A percentile compares a stretch with the other conserved stretches of the same genome.
phyloP scores from a whole-genome alignment of 2,888 invertebrate species.

The Drosophila vallismaia region DNA sequence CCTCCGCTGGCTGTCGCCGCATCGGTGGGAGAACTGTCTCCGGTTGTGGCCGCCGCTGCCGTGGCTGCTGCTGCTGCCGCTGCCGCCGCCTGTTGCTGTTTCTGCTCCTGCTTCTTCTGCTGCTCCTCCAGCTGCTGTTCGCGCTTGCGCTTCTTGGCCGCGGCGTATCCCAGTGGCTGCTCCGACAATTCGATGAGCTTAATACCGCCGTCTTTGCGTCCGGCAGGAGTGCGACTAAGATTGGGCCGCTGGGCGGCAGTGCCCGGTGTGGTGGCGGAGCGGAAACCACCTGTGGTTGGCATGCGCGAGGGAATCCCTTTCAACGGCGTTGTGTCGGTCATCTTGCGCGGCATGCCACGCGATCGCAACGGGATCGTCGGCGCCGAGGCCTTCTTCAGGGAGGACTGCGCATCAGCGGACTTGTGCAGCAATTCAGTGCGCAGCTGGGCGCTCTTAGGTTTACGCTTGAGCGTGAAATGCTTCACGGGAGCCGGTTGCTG shows the following conservation, averaged over 20 bases:
- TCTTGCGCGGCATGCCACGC: slow-evolving; percentile 95
- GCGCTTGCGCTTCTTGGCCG: slow-evolving; percentile 94
- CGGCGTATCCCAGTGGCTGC: slow-evolving; percentile 93
- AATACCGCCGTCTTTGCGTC: slow-evolving; percentile 94
- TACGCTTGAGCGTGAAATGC: slow-evolving; percentile 96
- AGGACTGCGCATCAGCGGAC: slow-evolving; percentile 94
- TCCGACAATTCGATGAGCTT: slow-evolving; percentile 97
- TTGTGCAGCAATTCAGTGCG: slow-evolving; percentile 95
- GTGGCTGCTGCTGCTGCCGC: slow-evolving; percentile 81
- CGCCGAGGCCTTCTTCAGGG: slow-evolving; percentile 93
- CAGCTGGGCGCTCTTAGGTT: slow-evolving; percentile 96
- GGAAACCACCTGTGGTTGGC: slow-evolving; percentile 88
- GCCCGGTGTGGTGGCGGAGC: slow-evolving; percentile 84
- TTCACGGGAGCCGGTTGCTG: slow-evolving; percentile 93
- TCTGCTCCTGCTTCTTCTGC: slow-evolving; percentile 86
- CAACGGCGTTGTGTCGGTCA: slow-evolving; percentile 97
- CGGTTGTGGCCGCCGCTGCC: slow-evolving; percentile 42
- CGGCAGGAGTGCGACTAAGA: slow-evolving; percentile 87
- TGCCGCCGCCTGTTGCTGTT: slow-evolving; percentile 81
- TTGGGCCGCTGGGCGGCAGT: slow-evolving; percentile 84
- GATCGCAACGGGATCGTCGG: slow-evolving; percentile 95
- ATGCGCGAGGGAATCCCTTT: slow-evolving; percentile 95
- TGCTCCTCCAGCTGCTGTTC: slow-evolving; percentile 90
- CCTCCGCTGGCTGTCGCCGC: slow-evolving; percentile 50
- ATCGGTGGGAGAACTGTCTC: slow-evolving; percentile 65